These are phyloP conservation scores for Lanius collurio DNA, from an alignment of 2,113 vertebrate species.

Conservation along the genomic window DNA sequence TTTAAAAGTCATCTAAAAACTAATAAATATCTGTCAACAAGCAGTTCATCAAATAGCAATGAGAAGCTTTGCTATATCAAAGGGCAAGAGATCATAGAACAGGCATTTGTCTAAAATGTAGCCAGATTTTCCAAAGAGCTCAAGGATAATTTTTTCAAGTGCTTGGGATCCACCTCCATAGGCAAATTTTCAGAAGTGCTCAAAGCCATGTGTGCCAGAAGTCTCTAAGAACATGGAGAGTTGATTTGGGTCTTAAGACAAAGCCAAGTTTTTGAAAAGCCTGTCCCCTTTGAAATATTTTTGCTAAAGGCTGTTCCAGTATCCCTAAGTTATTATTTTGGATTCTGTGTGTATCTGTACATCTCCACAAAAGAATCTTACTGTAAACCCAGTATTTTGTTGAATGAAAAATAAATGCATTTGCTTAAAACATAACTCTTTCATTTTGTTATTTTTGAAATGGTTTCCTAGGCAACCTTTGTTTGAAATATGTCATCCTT, in stretches of 20 bases:
- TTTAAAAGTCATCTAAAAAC: neutral
- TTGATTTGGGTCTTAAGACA: neutral
- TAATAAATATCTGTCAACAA: constrained; percentile 26
- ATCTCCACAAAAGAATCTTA: neutral
- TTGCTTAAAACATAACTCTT: neutral
- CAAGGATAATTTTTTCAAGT: constrained; percentile 22
- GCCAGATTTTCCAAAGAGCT: constrained; percentile 37
- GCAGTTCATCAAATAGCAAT: neutral
- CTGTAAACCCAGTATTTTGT: neutral
- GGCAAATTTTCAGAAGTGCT: constrained; percentile 38
- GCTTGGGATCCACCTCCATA: neutral
- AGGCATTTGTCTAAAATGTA: constrained; percentile 33
- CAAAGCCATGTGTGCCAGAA: neutral
- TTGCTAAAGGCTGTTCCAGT: neutral
- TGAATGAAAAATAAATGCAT: neutral
- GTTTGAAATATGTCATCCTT: neutral
- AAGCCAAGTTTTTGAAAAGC: constrained; percentile 28
- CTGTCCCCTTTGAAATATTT: constrained; percentile 23
- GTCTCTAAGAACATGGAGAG: neutral
- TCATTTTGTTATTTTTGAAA: neutral
- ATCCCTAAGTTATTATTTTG: neutral
- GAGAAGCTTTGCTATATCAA: constrained; percentile 21
- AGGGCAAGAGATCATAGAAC: constrained; percentile 27
- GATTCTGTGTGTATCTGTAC: neutral
- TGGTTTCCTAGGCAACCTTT: neutral